phyloP scores from a whole-genome alignment of 1,140 invertebrate species.

The Nebria ingens region DNA sequence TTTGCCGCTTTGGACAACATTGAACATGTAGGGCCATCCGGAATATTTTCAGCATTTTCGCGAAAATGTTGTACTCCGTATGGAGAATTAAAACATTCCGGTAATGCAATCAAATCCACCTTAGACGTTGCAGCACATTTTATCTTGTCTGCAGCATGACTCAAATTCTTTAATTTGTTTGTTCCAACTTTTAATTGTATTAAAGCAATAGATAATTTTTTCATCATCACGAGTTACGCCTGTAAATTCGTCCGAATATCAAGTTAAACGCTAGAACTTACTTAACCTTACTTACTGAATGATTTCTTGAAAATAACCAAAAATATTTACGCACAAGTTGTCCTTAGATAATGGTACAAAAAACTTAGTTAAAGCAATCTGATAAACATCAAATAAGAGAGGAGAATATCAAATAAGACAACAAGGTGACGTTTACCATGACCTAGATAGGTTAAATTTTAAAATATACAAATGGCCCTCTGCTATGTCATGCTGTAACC shows the following conservation, averaged over 20 bases:
- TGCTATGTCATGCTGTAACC: background rate
- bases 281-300: no score
- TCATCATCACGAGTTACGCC: no score
- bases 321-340: background rate
- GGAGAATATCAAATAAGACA: background rate
- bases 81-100: slow-evolving; percentile 92
- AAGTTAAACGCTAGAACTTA: background rate
- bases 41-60: slow-evolving; percentile 78
- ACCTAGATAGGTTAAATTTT: background rate
- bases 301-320: background rate
- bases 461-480: background rate
- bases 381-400: background rate
- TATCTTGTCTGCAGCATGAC: slow-evolving; percentile 59
- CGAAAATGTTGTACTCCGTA: slow-evolving; percentile 84
- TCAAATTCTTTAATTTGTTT: slow-evolving; percentile 67
- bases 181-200: slow-evolving; percentile 67
- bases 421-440: background rate
- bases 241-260: background rate
- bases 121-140: slow-evolving; percentile 54
- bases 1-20: slow-evolving; percentile 65
- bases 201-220: slow-evolving; percentile 46
- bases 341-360: background rate
- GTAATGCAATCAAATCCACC: slow-evolving; percentile 67
- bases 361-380: background rate
- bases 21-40: slow-evolving; percentile 58